These are phyloP conservation scores for Nannoperca obscura DNA, from an alignment of 2,797 vertebrate genomes.

Conservation along the genomic window DNA sequence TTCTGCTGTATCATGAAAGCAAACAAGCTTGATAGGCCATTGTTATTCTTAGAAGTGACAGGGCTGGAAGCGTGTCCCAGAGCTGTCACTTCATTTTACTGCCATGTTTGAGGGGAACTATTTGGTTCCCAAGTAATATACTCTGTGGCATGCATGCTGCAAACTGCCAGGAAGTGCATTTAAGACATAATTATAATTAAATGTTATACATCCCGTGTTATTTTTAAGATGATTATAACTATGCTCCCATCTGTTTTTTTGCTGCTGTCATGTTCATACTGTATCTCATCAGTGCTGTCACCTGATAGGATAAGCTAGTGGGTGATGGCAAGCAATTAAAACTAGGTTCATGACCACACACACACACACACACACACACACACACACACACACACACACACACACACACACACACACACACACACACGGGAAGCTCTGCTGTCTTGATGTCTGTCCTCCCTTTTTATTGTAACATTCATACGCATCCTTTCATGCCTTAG, in stretches of 20 bases:
- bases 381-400: neutral
- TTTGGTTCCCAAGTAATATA: neutral
- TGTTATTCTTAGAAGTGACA: constrained; percentile 82
- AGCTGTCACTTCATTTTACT: constrained; percentile 42
- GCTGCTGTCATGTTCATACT: neutral
- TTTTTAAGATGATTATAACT: constrained; percentile 33
- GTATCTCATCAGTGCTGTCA: constrained; percentile 21
- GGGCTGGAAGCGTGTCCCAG: constrained; percentile 59
- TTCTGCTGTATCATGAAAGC: constrained; percentile 73
- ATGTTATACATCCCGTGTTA: constrained; percentile 1
- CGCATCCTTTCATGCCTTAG: constrained; percentile 8
- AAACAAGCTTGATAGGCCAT: constrained; percentile 77
- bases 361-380: neutral
- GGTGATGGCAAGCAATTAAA: constrained; percentile 39
- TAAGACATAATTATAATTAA: constrained; percentile 9
- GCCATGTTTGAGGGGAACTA: neutral
- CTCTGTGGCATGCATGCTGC: neutral
- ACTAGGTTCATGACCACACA: constrained; percentile 15
- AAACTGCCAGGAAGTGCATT: neutral
- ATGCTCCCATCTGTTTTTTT: constrained; percentile 1
- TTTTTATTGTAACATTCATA: constrained; percentile 30
- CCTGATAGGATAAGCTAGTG: constrained; percentile 27
- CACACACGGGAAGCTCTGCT: neutral
- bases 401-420: neutral
- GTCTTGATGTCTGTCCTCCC: neutral